Base-by-base conservation (phyloP, 2,113 vertebrate species). In the Ammodytes dubius region DNA sequence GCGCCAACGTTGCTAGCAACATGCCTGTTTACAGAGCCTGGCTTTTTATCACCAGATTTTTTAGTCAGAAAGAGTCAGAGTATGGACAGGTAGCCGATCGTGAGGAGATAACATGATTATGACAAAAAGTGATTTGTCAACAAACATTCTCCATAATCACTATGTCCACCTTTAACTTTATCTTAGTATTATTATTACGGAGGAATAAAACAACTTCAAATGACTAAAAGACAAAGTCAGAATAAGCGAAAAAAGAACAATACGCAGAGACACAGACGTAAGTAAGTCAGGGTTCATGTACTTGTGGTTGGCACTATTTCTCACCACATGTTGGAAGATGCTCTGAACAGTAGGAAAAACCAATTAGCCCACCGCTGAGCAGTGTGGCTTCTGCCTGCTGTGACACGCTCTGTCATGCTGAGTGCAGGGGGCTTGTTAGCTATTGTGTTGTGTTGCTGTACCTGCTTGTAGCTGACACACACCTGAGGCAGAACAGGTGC, bases 401-500 rank as follows among this genome's bases (percentile, higher is more conserved):
- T 61, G 68, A 73, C 71, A 42, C 11, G 74, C 77, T 53, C 72
- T 0, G 47, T n/a, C 70, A 75, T 8, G 80, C 40, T 43, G 56
- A 57, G 70, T 4, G 19, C 0, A 13, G 40, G 61, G 53, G 61
- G 53, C 75, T 88, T 65, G 75, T 82, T 80, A 83, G 72, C 68
- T 53, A 63, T 0, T 40, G 6, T 57, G 15, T 39, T 1, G 19
- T 66, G 19, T 66, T 49, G 59, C 46, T 39, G 40, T 19, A 10
- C 47, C 2, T 53, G 61, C 74, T 39, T 74, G 71, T 43, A 64
- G 46, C 70, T 47, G 81, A 59, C 14, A 58, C 63, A 79, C 80
- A 88, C 72, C 78, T 86, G 80, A 82, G 77, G 81, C 72, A 15
- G 10, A 64, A 13, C 81, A 82, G 83, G 68, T 86, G 75, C 17